Percentiles rank a stretch among this genome's conserved stretches.
phyloP scores from a whole-genome alignment of 2,888 invertebrate species.

The Monoplex corrugatus region DNA sequence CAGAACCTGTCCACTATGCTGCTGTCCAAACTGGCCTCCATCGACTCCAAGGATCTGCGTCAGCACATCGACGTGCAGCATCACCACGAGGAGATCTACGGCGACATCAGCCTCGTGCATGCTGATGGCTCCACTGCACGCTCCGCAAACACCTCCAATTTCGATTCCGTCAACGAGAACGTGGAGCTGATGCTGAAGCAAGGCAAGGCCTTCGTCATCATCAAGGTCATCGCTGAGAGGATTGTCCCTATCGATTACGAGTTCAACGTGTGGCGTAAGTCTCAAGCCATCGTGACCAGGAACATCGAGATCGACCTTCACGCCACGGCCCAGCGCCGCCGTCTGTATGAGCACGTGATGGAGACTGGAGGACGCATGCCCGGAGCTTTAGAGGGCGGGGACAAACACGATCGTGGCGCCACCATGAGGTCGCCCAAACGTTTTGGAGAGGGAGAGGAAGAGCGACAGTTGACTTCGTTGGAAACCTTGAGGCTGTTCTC shows the following conservation, averaged over 20 bases:
- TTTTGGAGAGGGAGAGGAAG: slow-evolving; percentile 53
- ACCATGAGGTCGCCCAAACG: background rate
- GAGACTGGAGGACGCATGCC: slow-evolving; percentile 60
- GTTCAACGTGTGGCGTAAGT: slow-evolving; percentile 80
- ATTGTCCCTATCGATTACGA: slow-evolving; percentile 78
- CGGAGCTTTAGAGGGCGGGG: slow-evolving; percentile 41
- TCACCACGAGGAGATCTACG: slow-evolving; percentile 74
- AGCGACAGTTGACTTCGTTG: slow-evolving; percentile 73
- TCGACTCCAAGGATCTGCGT: slow-evolving; percentile 73
- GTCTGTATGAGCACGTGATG: slow-evolving; percentile 77
- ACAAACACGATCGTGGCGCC: background rate
- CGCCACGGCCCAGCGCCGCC: slow-evolving; percentile 77
- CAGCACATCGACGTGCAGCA: slow-evolving; percentile 76
- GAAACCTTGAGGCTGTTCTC: slow-evolving; percentile 79
- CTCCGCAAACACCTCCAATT: slow-evolving; percentile 67
- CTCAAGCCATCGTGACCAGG: slow-evolving; percentile 79
- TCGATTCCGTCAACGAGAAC: slow-evolving; percentile 75
- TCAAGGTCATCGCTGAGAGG: slow-evolving; percentile 78
- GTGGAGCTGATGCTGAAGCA: slow-evolving; percentile 72
- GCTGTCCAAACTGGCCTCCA: slow-evolving; percentile 67
- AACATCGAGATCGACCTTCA: slow-evolving; percentile 80
- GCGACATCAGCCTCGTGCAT: slow-evolving; percentile 72
- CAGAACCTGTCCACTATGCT: slow-evolving; percentile 70
- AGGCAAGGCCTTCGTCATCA: slow-evolving; percentile 75
- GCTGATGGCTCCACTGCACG: slow-evolving; percentile 66